Conservation (phyloP, 2,888 invertebrate species). For the Agriopis leucophaearia region DNA sequence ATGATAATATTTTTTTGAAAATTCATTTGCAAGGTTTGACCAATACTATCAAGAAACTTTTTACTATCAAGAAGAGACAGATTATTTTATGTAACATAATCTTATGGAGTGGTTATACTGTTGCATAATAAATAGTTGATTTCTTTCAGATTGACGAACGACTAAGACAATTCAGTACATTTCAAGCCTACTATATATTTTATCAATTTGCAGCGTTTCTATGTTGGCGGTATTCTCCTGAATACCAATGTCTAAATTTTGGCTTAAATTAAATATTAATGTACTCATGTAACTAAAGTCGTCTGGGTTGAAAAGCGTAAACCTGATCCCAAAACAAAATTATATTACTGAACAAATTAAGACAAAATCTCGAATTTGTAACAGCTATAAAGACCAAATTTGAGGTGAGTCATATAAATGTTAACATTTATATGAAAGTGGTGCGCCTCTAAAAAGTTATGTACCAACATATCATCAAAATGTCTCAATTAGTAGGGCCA, state of each 20-base stretch:
- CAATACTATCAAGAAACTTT: too few species aligned
- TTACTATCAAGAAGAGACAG: too few species aligned
- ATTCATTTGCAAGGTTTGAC: too few species aligned
- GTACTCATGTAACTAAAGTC: too few species aligned
- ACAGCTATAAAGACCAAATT: constrained; percentile 17
- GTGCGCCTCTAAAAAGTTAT: constrained; percentile 32
- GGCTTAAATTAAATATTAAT: background rate
- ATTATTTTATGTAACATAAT: too few species aligned
- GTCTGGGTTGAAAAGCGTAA: background rate
- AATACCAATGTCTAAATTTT: background rate
- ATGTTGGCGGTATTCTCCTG: background rate
- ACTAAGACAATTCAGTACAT: background rate
- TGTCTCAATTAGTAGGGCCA: constrained; percentile 65
- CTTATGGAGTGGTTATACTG: too few species aligned
- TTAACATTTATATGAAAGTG: constrained; percentile 22
- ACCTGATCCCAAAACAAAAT: background rate
- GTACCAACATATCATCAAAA: constrained; percentile 50
- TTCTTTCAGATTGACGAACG: background rate
- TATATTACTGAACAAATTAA: constrained; percentile 19
- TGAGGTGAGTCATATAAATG: constrained; percentile 12
- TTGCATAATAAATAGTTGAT: too few species aligned
- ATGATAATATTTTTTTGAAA: too few species aligned
- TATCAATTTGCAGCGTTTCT: background rate
- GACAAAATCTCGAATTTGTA: constrained; percentile 18
- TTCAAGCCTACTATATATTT: background rate